These are phyloP conservation scores for Onychomys leucogaster DNA, from an alignment of 2,797 vertebrate species.

Conservation along the genomic window DNA sequence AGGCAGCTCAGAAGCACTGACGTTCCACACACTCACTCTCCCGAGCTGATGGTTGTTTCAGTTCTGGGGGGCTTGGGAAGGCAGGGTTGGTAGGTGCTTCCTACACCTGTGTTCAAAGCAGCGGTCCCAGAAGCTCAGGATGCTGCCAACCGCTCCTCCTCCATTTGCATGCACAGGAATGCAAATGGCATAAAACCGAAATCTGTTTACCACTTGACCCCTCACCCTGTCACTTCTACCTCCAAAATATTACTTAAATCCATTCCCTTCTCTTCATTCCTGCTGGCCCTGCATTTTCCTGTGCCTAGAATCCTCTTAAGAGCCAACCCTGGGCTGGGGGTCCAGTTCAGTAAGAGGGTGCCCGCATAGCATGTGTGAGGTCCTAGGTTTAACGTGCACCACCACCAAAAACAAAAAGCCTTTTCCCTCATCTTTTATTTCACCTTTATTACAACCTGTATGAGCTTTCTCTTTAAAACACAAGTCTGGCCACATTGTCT, in stretches of 20 bases:
- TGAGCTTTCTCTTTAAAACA: conserved; percentile 34
- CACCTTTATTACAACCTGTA: background rate
- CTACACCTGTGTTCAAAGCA: background rate
- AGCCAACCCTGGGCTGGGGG: background rate
- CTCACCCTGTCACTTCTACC: conserved; percentile 28
- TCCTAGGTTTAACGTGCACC: background rate
- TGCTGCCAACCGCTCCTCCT: conserved; percentile 3
- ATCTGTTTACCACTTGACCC: conserved; percentile 54
- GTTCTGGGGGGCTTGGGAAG: background rate
- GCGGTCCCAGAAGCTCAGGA: background rate
- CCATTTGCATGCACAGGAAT: background rate
- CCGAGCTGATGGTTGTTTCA: conserved; percentile 4
- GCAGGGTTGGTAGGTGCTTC: conserved; percentile 31
- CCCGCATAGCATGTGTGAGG: background rate
- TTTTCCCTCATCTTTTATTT: background rate
- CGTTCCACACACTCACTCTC: background rate
- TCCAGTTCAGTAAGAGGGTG: background rate
- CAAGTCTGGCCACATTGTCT: background rate
- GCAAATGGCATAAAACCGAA: conserved; percentile 39
- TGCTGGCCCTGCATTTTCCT: background rate
- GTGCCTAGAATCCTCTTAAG: background rate
- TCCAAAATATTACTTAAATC: conserved; percentile 34
- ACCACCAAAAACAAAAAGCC: background rate
- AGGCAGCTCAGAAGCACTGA: background rate
- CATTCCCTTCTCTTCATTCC: conserved; percentile 32